Conservation (phyloP, 2,113 vertebrate genomes). For the Galeopterus variegatus region DNA sequence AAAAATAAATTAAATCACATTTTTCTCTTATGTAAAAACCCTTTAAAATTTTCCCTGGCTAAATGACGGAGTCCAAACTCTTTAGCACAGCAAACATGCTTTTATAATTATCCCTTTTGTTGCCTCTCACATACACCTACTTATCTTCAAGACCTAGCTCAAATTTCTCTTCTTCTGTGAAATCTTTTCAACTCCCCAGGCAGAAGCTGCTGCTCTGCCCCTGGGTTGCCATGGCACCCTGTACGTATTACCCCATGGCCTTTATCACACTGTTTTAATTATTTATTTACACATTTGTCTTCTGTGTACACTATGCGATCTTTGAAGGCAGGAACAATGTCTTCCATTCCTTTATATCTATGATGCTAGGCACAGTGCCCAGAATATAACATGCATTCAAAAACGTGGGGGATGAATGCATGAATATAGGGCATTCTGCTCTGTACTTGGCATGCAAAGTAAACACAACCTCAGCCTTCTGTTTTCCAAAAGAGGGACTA, state of each 20-base stretch:
- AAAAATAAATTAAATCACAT: not conserved
- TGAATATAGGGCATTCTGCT: conserved; percentile 10
- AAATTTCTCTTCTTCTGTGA: not conserved
- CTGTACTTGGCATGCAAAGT: conserved; percentile 30
- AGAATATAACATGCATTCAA: conserved; percentile 52
- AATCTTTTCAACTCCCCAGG: not conserved
- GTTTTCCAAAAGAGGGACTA: not conserved
- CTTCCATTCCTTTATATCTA: conserved; percentile 11
- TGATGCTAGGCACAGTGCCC: conserved; percentile 45
- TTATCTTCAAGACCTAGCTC: not conserved
- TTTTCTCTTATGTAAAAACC: conserved; percentile 20
- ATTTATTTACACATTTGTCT: conserved; percentile 60
- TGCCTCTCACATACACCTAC: not conserved
- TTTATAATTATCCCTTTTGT: not conserved
- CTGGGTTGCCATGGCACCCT: not conserved
- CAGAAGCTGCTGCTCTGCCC: not conserved
- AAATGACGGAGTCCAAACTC: not conserved
- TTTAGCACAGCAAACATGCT: not conserved
- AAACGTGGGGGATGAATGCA: not conserved
- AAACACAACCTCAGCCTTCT: conserved; percentile 19
- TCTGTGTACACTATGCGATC: not conserved
- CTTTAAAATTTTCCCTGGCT: conserved; percentile 31
- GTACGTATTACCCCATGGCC: not conserved
- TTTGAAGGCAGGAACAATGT: conserved; percentile 61
- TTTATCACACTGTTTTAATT: conserved; percentile 46